A percentile compares a stretch with the other conserved stretches of the same genome.
Conservation (phyloP, 23 tunicate species). For the Ciona savignyi region DNA sequence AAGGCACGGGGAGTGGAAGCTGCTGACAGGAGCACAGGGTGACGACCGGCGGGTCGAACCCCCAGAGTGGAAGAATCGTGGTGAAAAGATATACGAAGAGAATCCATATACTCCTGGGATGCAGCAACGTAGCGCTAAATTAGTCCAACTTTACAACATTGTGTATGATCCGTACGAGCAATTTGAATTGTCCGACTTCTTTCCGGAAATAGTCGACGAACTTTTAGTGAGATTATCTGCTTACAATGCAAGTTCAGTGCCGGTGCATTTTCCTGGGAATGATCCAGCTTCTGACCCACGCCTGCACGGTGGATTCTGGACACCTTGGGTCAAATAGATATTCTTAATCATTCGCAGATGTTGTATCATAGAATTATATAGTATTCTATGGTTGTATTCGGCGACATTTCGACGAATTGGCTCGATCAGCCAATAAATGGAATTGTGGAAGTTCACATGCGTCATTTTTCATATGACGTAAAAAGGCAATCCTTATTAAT, state of each 20-base stretch:
- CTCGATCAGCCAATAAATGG: too few species aligned
- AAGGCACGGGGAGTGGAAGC: conserved; percentile 61
- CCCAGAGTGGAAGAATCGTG: conserved; percentile 34
- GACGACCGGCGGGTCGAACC: conserved; percentile 52
- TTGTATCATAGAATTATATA: too few species aligned
- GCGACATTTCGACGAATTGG: too few species aligned
- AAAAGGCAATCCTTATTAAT: too few species aligned
- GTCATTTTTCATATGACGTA: too few species aligned
- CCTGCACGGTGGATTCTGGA: conserved; percentile 71
- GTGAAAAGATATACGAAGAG: not conserved
- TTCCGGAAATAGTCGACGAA: conserved; percentile 37
- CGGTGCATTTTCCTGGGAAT: conserved; percentile 42
- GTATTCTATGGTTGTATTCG: too few species aligned
- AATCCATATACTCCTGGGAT: too few species aligned
- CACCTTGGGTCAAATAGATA: conserved; percentile 71
- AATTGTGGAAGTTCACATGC: too few species aligned
- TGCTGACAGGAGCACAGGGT: conserved; percentile 71
- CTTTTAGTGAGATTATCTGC: conserved; percentile 30
- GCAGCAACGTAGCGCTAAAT: not conserved
- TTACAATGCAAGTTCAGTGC: conserved; percentile 59
- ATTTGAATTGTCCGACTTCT: conserved; percentile 41
- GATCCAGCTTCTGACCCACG: conserved; percentile 52
- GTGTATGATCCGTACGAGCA: conserved; percentile 59
- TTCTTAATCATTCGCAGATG: too few species aligned
- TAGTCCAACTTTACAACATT: conserved; percentile 52